Conservation (phyloP, 1,140 invertebrate species). For the Mamestra configurata region DNA sequence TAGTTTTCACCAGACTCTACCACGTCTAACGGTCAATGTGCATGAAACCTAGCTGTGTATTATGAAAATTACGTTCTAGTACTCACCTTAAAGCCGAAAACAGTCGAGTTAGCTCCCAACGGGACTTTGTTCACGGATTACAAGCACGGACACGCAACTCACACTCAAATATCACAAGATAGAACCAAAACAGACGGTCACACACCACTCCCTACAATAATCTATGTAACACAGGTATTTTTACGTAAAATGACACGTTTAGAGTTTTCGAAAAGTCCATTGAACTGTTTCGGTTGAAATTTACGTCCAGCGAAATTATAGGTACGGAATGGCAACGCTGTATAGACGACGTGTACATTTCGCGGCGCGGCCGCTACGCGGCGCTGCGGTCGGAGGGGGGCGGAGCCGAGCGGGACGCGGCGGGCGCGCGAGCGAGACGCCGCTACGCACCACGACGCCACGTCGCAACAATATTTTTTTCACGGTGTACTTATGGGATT, state of each 20-base stretch:
- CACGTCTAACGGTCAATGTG: conserved; percentile 31
- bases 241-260: conserved; percentile 80
- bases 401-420: conserved; percentile 74
- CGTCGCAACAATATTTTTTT: conserved; percentile 78
- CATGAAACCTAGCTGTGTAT: conserved; percentile 30
- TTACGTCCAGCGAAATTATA: conserved; percentile 88
- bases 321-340: conserved; percentile 88
- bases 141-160: conserved; percentile 81
- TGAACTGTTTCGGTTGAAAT: conserved; percentile 88
- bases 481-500: conserved; percentile 76
- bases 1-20: conserved; percentile 51
- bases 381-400: conserved; percentile 75
- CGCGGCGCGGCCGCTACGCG: conserved; percentile 79
- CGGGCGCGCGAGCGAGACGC: conserved; percentile 69
- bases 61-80: conserved; percentile 40
- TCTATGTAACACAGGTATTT: conserved; percentile 75
- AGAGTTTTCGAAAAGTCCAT: conserved; percentile 87
- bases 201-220: conserved; percentile 79
- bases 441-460: conserved; percentile 65
- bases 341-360: conserved; percentile 81
- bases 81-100: conserved; percentile 82
- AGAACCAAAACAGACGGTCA: conserved; percentile 74
- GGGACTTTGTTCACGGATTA: conserved; percentile 77
- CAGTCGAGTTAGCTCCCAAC: conserved; percentile 72
- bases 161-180: conserved; percentile 80